Evolutionary conservation across 2,888 invertebrate genomes (phyloP), one percentile per base, ranked within the genome.

Genomic region (Mesorhabditis sp.): DNA sequence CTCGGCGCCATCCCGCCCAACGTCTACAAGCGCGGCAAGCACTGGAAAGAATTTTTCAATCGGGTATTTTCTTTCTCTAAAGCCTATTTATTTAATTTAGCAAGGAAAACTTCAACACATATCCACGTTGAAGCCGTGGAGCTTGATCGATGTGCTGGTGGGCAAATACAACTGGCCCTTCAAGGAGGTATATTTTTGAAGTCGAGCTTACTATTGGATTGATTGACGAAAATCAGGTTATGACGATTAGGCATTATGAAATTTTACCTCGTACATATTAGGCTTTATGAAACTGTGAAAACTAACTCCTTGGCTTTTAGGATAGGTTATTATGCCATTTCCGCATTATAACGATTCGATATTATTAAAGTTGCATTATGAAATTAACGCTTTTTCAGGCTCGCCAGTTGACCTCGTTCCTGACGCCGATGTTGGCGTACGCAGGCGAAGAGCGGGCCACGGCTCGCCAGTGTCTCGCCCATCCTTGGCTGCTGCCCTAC

Each of bases 111-210:
- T 98, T 84, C 91, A 93, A 79, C 94, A 95, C 87, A 98, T 98
- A 84, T 92, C 92, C 67, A 94, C 95, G 75, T 89, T 95, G 76
- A 95, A 95, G 87, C 96, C 96, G 6, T 98, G 97, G 97, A 92
- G 93, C 67, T 88, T 98, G 85, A 92, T 92, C 79, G 94, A 95
- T 85, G 96, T 98, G 75, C 90, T 98, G 77, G 91, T 91, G 67
- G 95, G 97, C 87, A 97, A 97, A 87, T 98, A 98, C 88, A 93
- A 95, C 85, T 98, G 97, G 97, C 90, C 91, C 83, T 90, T 90
- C 72, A 90, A 91, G 76, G 93, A 94, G 86, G 97, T 97, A 66
- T n/a, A 63, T n/a, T 63, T n/a, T 13, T n/a, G 15, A 28, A 28
- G 10, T 10, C 15, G 15, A 10, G 10, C 10, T 10, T 15, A 10